Evolutionary conservation across 2,797 vertebrate species (phyloP).

Genomic region (Cyclura pinguis): DNA sequence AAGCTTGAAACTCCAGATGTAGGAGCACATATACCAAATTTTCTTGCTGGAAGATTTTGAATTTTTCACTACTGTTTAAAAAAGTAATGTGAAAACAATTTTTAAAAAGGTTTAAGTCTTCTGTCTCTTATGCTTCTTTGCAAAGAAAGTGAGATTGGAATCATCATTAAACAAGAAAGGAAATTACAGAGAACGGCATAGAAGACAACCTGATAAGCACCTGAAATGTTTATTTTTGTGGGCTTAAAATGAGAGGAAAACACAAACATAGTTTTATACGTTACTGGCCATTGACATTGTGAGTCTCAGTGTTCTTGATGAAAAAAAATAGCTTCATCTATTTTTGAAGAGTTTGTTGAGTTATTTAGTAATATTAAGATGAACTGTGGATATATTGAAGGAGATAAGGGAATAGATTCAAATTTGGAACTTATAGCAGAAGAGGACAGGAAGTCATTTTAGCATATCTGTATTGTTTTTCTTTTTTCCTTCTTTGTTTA

Average conservation of each 20-base stretch:
- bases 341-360: neutral
- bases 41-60: conserved; percentile 56
- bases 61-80: conserved; percentile 50
- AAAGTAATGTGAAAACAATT: conserved; percentile 32
- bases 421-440: too few relatives aligned
- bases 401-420: too few relatives aligned
- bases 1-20: conserved; percentile 70
- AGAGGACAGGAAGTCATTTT: too few relatives aligned
- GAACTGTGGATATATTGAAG: too few relatives aligned
- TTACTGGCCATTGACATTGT: conserved; percentile 20
- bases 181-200: conserved; percentile 19
- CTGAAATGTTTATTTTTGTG: conserved; percentile 42
- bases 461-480: too few relatives aligned
- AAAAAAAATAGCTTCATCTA: conserved; percentile 5
- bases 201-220: conserved; percentile 34
- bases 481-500: too few relatives aligned
- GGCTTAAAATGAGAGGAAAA: conserved; percentile 4
- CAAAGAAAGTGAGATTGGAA: conserved; percentile 7
- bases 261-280: conserved; percentile 37
- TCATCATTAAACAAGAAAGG: conserved; percentile 25
- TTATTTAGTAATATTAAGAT: neutral
- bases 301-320: conserved; percentile 31
- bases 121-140: conserved; percentile 45
- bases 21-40: conserved; percentile 51
- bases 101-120: conserved; percentile 24